A percentile compares a stretch with the other conserved stretches of the same genome.
Evolutionary conservation across 1,140 invertebrate species (phyloP).

Genomic region (Eulimnadia texana): DNA sequence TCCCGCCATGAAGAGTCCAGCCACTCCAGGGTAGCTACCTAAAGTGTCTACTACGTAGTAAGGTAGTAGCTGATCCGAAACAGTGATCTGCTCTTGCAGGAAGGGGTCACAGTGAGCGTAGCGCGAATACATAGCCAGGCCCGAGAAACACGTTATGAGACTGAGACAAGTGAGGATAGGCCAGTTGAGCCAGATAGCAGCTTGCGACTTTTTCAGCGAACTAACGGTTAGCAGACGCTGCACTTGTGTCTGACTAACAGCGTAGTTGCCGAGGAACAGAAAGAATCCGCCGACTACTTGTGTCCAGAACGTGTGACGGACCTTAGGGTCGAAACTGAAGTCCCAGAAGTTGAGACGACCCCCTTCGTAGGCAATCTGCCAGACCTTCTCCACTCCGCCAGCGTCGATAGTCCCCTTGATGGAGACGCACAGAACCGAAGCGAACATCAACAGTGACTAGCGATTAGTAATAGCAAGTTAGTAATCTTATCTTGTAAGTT

Average conservation of each 20-base stretch:
- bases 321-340: constrained; percentile 48
- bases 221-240: constrained; percentile 22
- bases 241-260: constrained; percentile 72
- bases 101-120: constrained; percentile 62
- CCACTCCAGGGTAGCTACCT: constrained; percentile 46
- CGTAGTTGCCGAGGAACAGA: constrained; percentile 59
- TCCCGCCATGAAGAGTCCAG: constrained; percentile 66
- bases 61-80: constrained; percentile 45
- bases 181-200: constrained; percentile 49
- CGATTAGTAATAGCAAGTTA: constrained; percentile 14
- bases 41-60: constrained; percentile 64
- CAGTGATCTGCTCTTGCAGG: constrained; percentile 33
- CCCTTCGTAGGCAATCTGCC: constrained; percentile 44
- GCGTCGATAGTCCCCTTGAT: constrained; percentile 46
- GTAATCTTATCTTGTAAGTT: no score
- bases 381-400: constrained; percentile 49
- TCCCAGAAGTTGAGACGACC: constrained; percentile 50
- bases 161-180: constrained; percentile 52
- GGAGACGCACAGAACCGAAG: constrained; percentile 54
- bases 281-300: constrained; percentile 53
- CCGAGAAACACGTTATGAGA: constrained; percentile 53
- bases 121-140: constrained; percentile 59
- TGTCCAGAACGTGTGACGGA: constrained; percentile 57
- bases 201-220: constrained; percentile 43
- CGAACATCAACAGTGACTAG: constrained; percentile 59